Conservation (phyloP, 2,113 vertebrate genomes). For the Hippocampus comes region DNA sequence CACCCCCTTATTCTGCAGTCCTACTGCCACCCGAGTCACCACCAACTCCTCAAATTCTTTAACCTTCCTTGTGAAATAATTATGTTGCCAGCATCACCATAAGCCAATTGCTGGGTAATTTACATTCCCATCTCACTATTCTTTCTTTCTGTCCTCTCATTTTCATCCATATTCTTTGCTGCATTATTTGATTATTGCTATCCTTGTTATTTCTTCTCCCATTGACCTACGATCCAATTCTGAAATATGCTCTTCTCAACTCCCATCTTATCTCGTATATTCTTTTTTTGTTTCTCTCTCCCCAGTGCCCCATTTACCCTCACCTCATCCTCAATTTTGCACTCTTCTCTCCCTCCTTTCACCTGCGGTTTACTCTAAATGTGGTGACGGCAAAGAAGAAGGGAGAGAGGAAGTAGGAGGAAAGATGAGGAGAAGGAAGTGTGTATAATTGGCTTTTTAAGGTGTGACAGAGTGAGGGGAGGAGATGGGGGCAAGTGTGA, state of each 20-base stretch:
- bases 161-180: conserved; percentile 3
- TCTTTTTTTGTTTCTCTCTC: not conserved
- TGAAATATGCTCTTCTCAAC: conserved; percentile 11
- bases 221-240: conserved; percentile 10
- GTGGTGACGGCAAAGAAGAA: conserved; percentile 44
- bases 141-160: conserved; percentile 2
- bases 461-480: conserved; percentile 63
- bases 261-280: conserved; percentile 2
- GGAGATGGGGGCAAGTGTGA: conserved; percentile 20
- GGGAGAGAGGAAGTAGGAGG: conserved; percentile 27
- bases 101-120: conserved; percentile 59
- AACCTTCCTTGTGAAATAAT: conserved; percentile 61
- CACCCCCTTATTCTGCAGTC: too few species aligned
- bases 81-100: conserved; percentile 66
- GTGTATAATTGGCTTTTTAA: conserved; percentile 75
- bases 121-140: conserved; percentile 39
- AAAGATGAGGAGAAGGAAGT: conserved; percentile 46
- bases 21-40: too few species aligned
- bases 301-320: conserved; percentile 22
- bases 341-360: conserved; percentile 42
- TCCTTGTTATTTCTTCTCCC: conserved; percentile 8
- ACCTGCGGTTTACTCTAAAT: conserved; percentile 46
- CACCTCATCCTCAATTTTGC: conserved; percentile 40
- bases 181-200: conserved; percentile 10
- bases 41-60: conserved; percentile 44